These are phyloP conservation scores for Eonycteris spelaea DNA, from an alignment of 2,113 vertebrate species.

Conservation along the genomic window DNA sequence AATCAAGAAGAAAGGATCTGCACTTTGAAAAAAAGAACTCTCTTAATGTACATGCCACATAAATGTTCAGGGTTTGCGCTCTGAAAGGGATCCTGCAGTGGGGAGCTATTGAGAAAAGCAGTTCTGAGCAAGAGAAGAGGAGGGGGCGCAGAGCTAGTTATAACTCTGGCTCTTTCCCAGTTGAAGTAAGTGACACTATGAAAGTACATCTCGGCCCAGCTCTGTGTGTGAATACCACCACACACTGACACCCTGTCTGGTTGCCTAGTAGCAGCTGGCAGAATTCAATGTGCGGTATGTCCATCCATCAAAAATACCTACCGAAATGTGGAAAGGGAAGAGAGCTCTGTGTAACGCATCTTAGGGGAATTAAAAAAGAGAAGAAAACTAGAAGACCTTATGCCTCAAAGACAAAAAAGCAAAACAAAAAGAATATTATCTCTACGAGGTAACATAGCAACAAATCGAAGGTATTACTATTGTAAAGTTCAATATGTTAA, in stretches of 20 bases:
- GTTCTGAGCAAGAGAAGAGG: conserved; percentile 28
- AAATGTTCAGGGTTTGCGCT: conserved; percentile 36
- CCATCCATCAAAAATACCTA: conserved; percentile 41
- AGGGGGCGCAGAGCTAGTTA: neutral
- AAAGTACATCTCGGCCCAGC: conserved; percentile 13
- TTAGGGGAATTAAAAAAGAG: neutral
- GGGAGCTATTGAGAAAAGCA: conserved; percentile 64
- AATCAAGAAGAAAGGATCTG: conserved; percentile 64
- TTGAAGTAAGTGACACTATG: conserved; percentile 65
- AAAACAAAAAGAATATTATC: conserved; percentile 5
- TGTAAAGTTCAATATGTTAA: neutral
- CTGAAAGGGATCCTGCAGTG: conserved; percentile 64
- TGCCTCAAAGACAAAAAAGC: conserved; percentile 34
- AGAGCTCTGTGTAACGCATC: neutral
- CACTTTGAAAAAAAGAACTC: conserved; percentile 51
- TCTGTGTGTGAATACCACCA: conserved; percentile 10
- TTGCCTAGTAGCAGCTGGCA: conserved; percentile 58
- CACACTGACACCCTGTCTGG: conserved; percentile 31
- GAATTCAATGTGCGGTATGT: conserved; percentile 36
- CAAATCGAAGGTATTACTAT: neutral
- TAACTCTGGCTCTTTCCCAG: conserved; percentile 45
- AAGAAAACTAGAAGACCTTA: neutral
- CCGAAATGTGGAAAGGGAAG: conserved; percentile 54
- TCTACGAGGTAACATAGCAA: neutral
- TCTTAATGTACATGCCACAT: conserved; percentile 57